phyloP scores from a whole-genome alignment of 1,140 invertebrate species.

The Cherax quadricarinatus region DNA sequence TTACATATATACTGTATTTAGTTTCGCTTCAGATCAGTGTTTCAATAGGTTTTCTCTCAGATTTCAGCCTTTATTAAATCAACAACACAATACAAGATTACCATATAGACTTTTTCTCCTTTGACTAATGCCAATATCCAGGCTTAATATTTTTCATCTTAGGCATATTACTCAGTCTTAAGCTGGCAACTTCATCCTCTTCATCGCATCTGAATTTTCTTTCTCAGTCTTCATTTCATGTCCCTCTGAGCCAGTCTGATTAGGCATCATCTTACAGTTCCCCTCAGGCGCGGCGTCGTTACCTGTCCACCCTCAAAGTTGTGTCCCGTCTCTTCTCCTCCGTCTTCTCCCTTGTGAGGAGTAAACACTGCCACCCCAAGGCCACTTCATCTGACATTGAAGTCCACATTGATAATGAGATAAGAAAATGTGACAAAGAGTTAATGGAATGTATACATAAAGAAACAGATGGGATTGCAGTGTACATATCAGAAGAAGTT shows the following conservation, averaged over 20 bases:
- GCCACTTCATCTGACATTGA: conserved; percentile 55
- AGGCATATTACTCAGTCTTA: background rate
- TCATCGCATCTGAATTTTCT: background rate
- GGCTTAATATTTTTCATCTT: too few species aligned
- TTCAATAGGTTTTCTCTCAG: too few species aligned
- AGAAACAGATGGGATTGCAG: conserved; percentile 42
- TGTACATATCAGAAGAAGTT: conserved; percentile 68
- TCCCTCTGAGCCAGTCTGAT: background rate
- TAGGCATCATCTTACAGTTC: conserved; percentile 61
- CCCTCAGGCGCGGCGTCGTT: conserved; percentile 65
- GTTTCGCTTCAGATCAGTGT: too few species aligned
- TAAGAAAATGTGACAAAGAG: conserved; percentile 59
- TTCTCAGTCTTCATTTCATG: background rate
- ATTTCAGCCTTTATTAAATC: too few species aligned
- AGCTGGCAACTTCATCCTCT: background rate
- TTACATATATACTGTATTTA: too few species aligned
- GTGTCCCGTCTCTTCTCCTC: conserved; percentile 72
- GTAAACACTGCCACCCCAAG: conserved; percentile 45
- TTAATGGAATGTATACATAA: conserved; percentile 28
- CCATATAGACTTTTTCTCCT: too few species aligned
- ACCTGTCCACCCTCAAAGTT: conserved; percentile 73
- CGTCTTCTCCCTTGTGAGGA: conserved; percentile 67
- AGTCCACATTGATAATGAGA: conserved; percentile 69
- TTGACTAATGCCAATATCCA: too few species aligned
- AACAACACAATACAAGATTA: too few species aligned